Base-by-base conservation (phyloP, 1,140 invertebrate genomes). In the Heterodera carotae region DNA sequence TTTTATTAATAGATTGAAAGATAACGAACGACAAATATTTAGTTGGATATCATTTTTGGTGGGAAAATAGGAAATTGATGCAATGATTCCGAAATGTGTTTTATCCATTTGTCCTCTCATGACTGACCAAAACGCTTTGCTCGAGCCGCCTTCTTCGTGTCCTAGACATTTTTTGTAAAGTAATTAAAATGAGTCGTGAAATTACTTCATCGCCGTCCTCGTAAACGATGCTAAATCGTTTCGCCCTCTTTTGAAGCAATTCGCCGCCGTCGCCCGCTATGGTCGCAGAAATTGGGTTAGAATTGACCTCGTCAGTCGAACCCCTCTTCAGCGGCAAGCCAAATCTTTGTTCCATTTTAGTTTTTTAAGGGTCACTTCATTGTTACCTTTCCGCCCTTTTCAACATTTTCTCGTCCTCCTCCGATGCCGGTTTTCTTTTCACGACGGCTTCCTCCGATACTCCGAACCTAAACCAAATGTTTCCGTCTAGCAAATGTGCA, bases 361-460 rank as follows among this genome's bases (percentile, higher is more conserved):
- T 15, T 5, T 22, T 1, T 5, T 18, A 12, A 22, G 12, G 15
- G 48, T 2, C 5, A 18, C 22, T n/a, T 5, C 12, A 22, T 3
- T 22, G 48, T 1, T 18, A 56, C 29, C 76, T 69, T 48, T 78
- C 66, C 7, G 76, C 76, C 15, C 76, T 25, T 33, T 67, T 68
- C 39, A 78, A 33, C 72, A 78, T 62, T 33, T 76, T 78, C n/a
- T n/a, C 39, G 15, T 78, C 75, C 75, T 78, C 75, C 34, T 76
- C 75, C 7, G 66, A 31, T 29, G 76, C 33, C 27, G 39, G n/a
- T 12, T 48, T 73, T 27, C 34, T 53, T 33, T 75, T 71, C 2
- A 53, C 33, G 6, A 12, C 34, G n/a, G 34, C 48, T 72, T 72
- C 56, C 31, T 60, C 36, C 1, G 43, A 7, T 12, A 39, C 31